Percentiles rank a stretch among this genome's conserved stretches.
Conservation (phyloP, 2,797 vertebrate genomes). For the Ceyx erithaca region DNA sequence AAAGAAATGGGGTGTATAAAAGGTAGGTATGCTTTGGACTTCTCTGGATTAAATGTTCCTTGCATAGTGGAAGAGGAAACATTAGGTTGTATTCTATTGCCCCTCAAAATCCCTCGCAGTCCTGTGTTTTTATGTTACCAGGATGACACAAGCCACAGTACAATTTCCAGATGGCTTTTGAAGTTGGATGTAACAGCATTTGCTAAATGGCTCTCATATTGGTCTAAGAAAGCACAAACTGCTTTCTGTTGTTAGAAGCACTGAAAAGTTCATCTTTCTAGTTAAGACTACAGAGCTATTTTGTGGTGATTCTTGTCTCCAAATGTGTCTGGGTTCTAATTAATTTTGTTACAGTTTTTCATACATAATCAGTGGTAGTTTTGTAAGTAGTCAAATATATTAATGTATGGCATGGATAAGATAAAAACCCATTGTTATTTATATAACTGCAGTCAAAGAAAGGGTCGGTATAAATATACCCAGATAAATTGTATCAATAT, state of each 20-base stretch:
- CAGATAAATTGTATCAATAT: background rate
- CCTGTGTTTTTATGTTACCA: background rate
- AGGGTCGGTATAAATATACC: background rate
- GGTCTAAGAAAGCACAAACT: background rate
- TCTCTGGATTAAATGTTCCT: background rate
- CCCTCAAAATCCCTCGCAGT: background rate
- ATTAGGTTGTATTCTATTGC: background rate
- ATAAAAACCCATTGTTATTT: background rate
- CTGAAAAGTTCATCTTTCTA: background rate
- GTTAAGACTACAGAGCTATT: background rate
- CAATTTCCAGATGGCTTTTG: conserved; percentile 56
- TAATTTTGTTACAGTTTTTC: background rate
- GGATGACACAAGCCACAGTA: background rate
- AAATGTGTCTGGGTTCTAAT: background rate
- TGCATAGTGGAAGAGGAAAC: background rate
- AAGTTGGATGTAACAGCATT: background rate
- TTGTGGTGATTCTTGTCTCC: background rate
- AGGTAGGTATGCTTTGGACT: background rate
- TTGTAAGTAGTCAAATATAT: background rate
- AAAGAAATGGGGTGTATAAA: background rate
- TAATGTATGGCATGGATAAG: background rate
- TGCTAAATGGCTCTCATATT: background rate
- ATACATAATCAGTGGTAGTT: background rate
- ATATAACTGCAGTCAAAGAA: background rate
- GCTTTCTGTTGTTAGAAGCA: background rate